A percentile compares a stretch with the other conserved stretches of the same genome.
Conservation (phyloP, 2,888 invertebrate species). For the Campaea margaritaria region DNA sequence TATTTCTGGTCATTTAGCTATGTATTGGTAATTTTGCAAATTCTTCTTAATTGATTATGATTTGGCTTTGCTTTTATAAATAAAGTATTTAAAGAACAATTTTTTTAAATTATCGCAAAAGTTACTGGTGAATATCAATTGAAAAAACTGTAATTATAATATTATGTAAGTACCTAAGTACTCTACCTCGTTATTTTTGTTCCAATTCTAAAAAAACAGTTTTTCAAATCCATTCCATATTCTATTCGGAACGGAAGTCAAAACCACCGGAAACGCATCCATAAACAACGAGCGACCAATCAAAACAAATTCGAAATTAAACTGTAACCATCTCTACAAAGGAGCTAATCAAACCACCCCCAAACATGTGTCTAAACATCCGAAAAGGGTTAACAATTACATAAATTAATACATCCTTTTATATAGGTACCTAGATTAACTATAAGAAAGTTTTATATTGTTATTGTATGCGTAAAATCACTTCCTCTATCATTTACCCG, state of each 20-base stretch:
- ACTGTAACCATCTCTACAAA: slow-evolving; percentile 64
- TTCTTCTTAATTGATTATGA: too few species aligned
- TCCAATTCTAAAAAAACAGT: too few species aligned
- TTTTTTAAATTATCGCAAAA: too few species aligned
- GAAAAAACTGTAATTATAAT: too few species aligned
- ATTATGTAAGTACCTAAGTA: too few species aligned
- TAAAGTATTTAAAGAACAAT: too few species aligned
- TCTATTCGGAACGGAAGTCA: slow-evolving; percentile 55
- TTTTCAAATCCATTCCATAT: not conserved
- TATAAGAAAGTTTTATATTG: slow-evolving; percentile 68
- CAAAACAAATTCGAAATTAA: slow-evolving; percentile 82
- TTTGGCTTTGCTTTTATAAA: too few species aligned
- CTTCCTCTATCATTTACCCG: slow-evolving; percentile 77
- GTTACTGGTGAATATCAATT: too few species aligned
- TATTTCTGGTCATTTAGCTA: too few species aligned
- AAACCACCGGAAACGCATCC: slow-evolving; percentile 65
- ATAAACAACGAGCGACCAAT: slow-evolving; percentile 66
- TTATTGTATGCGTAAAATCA: slow-evolving; percentile 79
- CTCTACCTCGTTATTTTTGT: too few species aligned
- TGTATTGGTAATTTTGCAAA: too few species aligned
- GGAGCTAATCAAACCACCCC: slow-evolving; percentile 68
- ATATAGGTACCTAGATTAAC: slow-evolving; percentile 34
- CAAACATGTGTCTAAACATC: slow-evolving; percentile 76
- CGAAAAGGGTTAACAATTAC: slow-evolving; percentile 80
- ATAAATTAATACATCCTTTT: slow-evolving; percentile 83